Evolutionary conservation across 2,113 vertebrate species (phyloP).

Genomic region (Ornithorhynchus anatinus): DNA sequence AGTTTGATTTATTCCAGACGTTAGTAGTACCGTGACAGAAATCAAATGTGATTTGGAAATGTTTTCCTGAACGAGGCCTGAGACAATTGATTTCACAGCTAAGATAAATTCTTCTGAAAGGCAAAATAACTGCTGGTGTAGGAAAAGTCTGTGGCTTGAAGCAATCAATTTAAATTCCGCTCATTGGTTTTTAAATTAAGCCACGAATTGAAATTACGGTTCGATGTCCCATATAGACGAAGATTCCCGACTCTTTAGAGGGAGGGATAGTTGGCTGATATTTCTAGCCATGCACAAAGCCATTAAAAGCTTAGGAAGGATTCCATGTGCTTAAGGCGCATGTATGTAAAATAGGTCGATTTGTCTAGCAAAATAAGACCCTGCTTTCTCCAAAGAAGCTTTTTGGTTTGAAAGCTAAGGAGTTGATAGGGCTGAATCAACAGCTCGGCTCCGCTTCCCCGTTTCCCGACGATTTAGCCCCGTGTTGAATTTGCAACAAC

Average conservation of each 20-base stretch:
- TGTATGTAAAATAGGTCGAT: neutral
- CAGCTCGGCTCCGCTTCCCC: neutral
- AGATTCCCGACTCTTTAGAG: conserved; percentile 8
- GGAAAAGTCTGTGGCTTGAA: conserved; percentile 58
- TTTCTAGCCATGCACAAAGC: conserved; percentile 24
- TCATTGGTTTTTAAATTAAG: conserved; percentile 58
- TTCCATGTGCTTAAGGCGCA: conserved; percentile 13
- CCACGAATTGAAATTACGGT: conserved; percentile 29
- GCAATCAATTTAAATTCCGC: conserved; percentile 60
- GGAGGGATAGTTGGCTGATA: neutral
- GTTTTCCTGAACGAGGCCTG: conserved; percentile 56
- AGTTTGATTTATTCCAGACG: conserved; percentile 62
- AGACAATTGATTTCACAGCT: conserved; percentile 70
- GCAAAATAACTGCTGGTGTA: conserved; percentile 47
- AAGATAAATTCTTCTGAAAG: conserved; percentile 70
- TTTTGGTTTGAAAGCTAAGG: neutral
- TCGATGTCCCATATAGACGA: conserved; percentile 15
- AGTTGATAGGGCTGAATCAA: neutral
- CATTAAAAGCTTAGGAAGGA: conserved; percentile 28
- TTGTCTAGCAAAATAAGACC: conserved; percentile 6
- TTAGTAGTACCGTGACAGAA: conserved; percentile 54
- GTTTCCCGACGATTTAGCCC: neutral
- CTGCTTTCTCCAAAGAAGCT: neutral
- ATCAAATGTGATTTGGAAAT: conserved; percentile 63
- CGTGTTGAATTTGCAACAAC: neutral